Evolutionary conservation across 2,797 vertebrate species (phyloP), one percentile per base, ranked within the genome.

Genomic region (Phoeniculus purpureus): DNA sequence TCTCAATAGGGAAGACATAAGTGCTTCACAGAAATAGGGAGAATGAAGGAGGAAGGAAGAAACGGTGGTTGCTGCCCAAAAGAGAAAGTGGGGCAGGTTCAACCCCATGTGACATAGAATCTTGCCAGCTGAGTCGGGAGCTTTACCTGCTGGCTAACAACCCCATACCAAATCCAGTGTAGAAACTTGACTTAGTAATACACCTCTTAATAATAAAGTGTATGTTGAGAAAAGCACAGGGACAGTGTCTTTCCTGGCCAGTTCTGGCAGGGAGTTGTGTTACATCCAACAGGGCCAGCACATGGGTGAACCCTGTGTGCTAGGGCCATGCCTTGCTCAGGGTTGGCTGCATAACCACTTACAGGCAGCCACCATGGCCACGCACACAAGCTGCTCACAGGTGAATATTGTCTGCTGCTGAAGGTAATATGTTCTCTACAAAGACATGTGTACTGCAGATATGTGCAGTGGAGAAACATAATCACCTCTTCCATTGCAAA

Each of bases 331-430:
- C 68, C 50, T 12, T 23, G 10, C 6, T 32, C 31, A 3, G 68
- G 31, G 22, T 4, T 22, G 10, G 67, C 61, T 54, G 40, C 0
- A 0, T 7, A 27, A 40, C 13, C 40, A 43, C 45, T 2, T 9
- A 6, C 10, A 27, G 56, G 40, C 40, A 34, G 32, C 16, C 17
- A 45, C 9, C n/a, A 23, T 31, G n/a, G 40, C 40, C 40, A 40
- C 10, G 40, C 15, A 40, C 10, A 40, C 15, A 15, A 15, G 40
- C 15, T 40, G 40, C 40, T 40, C 40, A 40, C 15, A 40, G 40
- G 40, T 40, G 40, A 40, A 40, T 40, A 40, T 40, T 40, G 15
- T 15, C 0, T 2, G 29, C 56, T 71, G 52, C 5, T 27, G 40
- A 26, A 34, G 68, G 52, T 2, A 18, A 7, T 73, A 76, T 4